Percentiles rank a stretch among this genome's conserved stretches.
phyloP scores from a whole-genome alignment of 2,888 invertebrate species.

The Thymelicus acteon region DNA sequence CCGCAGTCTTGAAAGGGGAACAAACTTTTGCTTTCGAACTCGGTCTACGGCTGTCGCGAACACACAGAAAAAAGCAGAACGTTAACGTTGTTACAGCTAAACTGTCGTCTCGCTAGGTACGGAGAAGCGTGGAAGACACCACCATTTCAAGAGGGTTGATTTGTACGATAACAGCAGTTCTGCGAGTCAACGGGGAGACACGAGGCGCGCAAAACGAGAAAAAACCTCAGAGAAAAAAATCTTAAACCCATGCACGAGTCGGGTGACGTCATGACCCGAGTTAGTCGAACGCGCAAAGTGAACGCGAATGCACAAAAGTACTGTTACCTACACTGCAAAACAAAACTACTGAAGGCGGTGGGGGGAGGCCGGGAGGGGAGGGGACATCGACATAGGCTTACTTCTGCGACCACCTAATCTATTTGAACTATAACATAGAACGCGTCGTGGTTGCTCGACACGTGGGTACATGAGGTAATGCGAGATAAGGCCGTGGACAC shows the following conservation, averaged over 20 bases:
- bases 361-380: slow-evolving; percentile 43
- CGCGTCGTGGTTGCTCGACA: slow-evolving; percentile 31
- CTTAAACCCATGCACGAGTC: slow-evolving; percentile 77
- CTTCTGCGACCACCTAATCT: slow-evolving; percentile 72
- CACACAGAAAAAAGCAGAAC: slow-evolving; percentile 78
- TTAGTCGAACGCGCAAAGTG: slow-evolving; percentile 17
- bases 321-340: slow-evolving; percentile 58
- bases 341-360: slow-evolving; percentile 54
- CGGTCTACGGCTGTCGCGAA: slow-evolving; percentile 84
- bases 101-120: slow-evolving; percentile 41
- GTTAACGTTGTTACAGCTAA: slow-evolving; percentile 59
- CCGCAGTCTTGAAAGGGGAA: slow-evolving; percentile 90
- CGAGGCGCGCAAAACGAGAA: slow-evolving; percentile 56
- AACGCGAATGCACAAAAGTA: slow-evolving; percentile 51
- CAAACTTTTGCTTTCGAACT: slow-evolving; percentile 87
- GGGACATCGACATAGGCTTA: slow-evolving; percentile 68
- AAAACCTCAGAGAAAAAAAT: slow-evolving; percentile 46
- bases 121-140: slow-evolving; percentile 58
- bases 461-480: slow-evolving; percentile 40
- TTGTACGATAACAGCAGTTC: slow-evolving; percentile 59
- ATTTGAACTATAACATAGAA: slow-evolving; percentile 36
- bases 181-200: slow-evolving; percentile 49
- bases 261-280: slow-evolving; percentile 65
- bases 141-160: slow-evolving; percentile 85
- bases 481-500: slow-evolving; percentile 47